These are phyloP conservation scores for Philopedon plagiatum DNA, from an alignment of 2,888 invertebrate genomes.

Conservation along the genomic window DNA sequence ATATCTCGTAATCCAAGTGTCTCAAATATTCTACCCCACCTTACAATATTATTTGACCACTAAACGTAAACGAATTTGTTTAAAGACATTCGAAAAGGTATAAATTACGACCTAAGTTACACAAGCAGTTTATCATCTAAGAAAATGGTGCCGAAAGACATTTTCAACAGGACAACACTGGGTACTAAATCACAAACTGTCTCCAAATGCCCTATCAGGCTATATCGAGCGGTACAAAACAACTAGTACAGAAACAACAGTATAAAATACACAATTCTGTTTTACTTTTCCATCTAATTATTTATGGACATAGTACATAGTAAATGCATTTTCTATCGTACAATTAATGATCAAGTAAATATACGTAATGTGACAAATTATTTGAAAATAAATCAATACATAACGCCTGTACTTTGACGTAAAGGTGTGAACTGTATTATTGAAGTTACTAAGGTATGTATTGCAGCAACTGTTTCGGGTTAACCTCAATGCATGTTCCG, in stretches of 20 bases:
- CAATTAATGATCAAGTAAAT: conserved; percentile 58
- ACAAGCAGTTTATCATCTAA: conserved; percentile 39
- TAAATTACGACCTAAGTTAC: conserved; percentile 31
- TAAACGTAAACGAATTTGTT: no score
- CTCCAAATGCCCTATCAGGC: conserved; percentile 31
- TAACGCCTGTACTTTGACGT: conserved; percentile 29
- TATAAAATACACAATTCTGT: conserved; percentile 35
- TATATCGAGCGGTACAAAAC: conserved; percentile 32
- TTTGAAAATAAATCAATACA: conserved; percentile 55
- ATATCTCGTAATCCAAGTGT: no score
- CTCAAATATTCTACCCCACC: no score
- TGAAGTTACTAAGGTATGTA: neutral
- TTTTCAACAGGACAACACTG: conserved; percentile 42
- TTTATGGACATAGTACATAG: conserved; percentile 55
- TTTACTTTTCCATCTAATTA: conserved; percentile 54
- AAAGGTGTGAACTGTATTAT: conserved; percentile 34
- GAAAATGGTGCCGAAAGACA: conserved; percentile 45
- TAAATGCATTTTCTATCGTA: conserved; percentile 56
- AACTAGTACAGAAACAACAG: conserved; percentile 25
- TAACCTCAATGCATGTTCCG: no score
- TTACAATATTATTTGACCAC: no score
- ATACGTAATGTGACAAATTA: conserved; percentile 59
- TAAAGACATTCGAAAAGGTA: no score
- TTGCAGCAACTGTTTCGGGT: no score
- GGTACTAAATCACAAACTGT: conserved; percentile 38